phyloP scores from a whole-genome alignment of 2,797 vertebrate species.

The Pteropus rufus region DNA sequence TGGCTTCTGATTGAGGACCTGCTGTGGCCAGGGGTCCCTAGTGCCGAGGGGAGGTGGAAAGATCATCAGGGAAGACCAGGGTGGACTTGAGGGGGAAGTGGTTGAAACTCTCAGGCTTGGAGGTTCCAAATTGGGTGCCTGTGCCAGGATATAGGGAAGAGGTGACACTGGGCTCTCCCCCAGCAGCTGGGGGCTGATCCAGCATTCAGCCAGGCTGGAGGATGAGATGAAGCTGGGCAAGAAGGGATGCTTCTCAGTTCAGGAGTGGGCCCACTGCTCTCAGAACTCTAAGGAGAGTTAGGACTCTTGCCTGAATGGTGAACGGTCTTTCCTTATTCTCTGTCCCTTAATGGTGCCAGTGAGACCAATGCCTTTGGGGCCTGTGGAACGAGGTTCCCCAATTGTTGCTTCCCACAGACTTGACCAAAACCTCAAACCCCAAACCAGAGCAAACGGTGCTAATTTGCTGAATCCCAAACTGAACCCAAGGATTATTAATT shows the following conservation, averaged over 20 bases:
- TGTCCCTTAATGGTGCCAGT: neutral
- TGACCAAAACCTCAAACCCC: constrained; percentile 64
- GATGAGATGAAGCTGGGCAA: neutral
- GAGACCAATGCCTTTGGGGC: neutral
- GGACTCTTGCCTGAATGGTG: neutral
- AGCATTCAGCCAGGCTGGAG: too few relatives aligned
- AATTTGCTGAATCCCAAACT: constrained; percentile 70
- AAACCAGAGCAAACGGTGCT: constrained; percentile 70
- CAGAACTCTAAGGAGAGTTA: neutral
- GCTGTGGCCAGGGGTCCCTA: neutral
- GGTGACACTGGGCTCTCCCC: rapidly evolving
- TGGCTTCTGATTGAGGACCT: neutral
- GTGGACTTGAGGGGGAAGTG: neutral
- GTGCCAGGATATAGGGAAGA: neutral
- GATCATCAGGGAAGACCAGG: neutral
- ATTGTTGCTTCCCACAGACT: constrained; percentile 4
- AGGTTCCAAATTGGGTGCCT: neutral
- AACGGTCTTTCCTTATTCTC: neutral
- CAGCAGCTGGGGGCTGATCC: neutral
- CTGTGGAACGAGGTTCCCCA: constrained; percentile 16
- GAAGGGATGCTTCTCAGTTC: neutral
- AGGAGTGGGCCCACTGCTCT: neutral
- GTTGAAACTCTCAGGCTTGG: neutral
- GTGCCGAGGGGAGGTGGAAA: neutral
- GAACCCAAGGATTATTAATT: constrained; percentile 56